These are phyloP conservation scores for Panzeria rudis DNA, from an alignment of 2,888 invertebrate species.

Conservation along the genomic window DNA sequence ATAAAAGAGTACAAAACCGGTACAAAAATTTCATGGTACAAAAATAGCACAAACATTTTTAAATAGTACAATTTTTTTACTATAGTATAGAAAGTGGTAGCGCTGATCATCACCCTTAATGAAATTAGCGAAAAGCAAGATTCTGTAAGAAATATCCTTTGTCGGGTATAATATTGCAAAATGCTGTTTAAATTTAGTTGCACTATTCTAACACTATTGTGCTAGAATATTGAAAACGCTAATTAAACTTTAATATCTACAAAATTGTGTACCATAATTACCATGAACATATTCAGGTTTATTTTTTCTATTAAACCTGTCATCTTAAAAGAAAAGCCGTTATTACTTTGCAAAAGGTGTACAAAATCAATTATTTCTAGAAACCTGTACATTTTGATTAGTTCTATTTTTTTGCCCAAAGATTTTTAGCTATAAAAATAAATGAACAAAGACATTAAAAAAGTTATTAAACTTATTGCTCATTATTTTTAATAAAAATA, in stretches of 20 bases:
- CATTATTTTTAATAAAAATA: neutral
- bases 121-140: too few relatives aligned
- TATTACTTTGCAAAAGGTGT: neutral
- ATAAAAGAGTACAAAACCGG: too few relatives aligned
- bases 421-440: neutral
- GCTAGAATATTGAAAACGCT: neutral
- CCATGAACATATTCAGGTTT: neutral
- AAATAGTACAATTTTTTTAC: too few relatives aligned
- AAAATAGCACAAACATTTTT: too few relatives aligned
- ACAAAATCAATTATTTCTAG: conserved; percentile 2
- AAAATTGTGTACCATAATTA: neutral
- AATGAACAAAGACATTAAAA: neutral
- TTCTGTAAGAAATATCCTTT: neutral
- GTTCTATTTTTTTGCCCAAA: neutral
- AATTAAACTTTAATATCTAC: neutral
- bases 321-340: neutral
- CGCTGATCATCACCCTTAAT: too few relatives aligned
- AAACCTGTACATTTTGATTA: neutral
- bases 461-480: neutral
- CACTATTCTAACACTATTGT: neutral
- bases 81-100: too few relatives aligned
- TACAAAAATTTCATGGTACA: too few relatives aligned
- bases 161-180: neutral
- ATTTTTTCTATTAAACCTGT: neutral
- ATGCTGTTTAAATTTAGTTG: neutral